A percentile compares a stretch with the other conserved stretches of the same genome.
These are phyloP conservation scores for Pardalotus punctatus DNA, from an alignment of 2,113 vertebrate genomes.

Conservation along the genomic window DNA sequence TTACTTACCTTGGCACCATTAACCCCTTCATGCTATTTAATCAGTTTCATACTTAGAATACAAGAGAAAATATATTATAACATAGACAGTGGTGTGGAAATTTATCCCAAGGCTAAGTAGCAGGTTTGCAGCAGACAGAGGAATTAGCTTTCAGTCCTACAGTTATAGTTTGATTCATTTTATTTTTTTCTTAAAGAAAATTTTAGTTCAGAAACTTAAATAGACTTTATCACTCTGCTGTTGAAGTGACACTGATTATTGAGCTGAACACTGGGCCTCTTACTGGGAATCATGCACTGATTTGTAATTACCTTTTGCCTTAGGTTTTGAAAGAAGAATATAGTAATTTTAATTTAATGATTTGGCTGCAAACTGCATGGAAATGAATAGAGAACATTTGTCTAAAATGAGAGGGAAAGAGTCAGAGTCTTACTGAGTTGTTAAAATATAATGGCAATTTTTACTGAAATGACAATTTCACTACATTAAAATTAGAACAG, in stretches of 20 bases:
- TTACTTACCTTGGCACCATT: background rate
- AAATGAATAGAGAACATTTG: background rate
- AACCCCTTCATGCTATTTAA: background rate
- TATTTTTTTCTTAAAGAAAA: background rate
- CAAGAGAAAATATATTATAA: background rate
- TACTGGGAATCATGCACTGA: background rate
- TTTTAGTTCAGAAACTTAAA: background rate
- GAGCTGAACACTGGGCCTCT: background rate
- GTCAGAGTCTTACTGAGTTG: background rate
- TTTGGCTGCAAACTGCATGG: background rate
- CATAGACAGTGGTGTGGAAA: background rate
- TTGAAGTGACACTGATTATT: background rate
- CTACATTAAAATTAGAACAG: background rate
- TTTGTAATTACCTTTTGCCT: conserved; percentile 6
- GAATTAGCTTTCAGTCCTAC: background rate
- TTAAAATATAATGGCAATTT: conserved; percentile 18
- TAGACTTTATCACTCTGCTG: background rate
- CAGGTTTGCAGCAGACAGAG: background rate
- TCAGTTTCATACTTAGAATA: background rate
- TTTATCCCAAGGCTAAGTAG: background rate
- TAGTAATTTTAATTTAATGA: conserved; percentile 39
- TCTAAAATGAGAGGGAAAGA: background rate
- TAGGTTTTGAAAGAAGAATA: background rate
- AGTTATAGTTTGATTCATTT: background rate
- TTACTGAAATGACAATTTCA: background rate